These are phyloP conservation scores for Onychomys torridus DNA, from an alignment of 2,797 vertebrate species.

Conservation along the genomic window DNA sequence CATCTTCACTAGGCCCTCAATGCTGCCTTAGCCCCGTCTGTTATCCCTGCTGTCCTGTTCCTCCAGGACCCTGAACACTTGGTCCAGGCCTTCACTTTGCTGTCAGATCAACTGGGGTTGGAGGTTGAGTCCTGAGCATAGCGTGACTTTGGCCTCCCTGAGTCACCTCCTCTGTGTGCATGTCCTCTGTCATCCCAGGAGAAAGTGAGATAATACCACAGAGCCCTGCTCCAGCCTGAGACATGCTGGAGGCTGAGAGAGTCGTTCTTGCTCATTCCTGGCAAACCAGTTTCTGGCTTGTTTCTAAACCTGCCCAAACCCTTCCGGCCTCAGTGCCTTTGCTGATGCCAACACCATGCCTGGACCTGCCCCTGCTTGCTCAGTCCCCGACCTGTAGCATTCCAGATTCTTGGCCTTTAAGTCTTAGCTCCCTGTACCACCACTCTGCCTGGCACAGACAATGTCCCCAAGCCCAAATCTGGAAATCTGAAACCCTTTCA, in stretches of 20 bases:
- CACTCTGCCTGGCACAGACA: not conserved
- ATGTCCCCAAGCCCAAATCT: not conserved
- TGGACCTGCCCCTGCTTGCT: not conserved
- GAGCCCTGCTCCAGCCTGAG: not conserved
- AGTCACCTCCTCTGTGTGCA: not conserved
- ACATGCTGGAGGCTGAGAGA: not conserved
- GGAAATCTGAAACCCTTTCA: not conserved
- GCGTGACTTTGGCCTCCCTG: not conserved
- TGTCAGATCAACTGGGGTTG: not conserved
- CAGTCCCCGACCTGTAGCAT: accelerated
- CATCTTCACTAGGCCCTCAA: too few relatives aligned
- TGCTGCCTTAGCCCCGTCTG: too few relatives aligned
- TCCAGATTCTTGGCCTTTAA: too few relatives aligned
- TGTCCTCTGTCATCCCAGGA: not conserved
- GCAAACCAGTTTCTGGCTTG: not conserved
- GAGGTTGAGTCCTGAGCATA: not conserved
- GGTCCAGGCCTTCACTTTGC: not conserved
- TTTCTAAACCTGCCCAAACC: not conserved
- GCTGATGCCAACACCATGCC: not conserved
- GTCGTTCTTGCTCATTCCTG: not conserved
- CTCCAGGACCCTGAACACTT: not conserved
- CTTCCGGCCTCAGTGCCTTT: not conserved
- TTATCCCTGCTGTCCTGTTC: not conserved
- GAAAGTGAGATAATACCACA: not conserved
- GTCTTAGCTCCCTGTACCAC: not conserved